Conservation (phyloP, 2,888 invertebrate species). For the Diogma glabrata region DNA sequence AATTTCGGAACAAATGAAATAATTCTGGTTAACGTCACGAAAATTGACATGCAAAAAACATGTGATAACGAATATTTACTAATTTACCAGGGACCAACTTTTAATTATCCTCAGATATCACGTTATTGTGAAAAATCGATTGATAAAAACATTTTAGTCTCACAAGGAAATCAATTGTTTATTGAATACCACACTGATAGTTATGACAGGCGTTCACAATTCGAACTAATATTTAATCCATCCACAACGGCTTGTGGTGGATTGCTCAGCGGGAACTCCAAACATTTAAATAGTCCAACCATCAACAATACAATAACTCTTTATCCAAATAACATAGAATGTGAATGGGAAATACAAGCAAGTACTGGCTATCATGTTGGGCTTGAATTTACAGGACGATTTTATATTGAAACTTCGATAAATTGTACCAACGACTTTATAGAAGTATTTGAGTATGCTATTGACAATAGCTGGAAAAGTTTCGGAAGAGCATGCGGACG, state of each 20-base stretch:
- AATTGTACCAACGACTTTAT: slow-evolving; percentile 68
- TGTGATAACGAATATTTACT: slow-evolving; percentile 46
- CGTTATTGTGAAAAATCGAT: slow-evolving; percentile 43
- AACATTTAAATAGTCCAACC: slow-evolving; percentile 36
- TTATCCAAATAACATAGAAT: slow-evolving; percentile 67
- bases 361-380: slow-evolving; percentile 54
- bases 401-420: slow-evolving; percentile 56
- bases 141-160: slow-evolving; percentile 20
- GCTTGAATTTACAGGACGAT: slow-evolving; percentile 54
- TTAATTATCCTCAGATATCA: slow-evolving; percentile 40
- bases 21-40: slow-evolving; percentile 39
- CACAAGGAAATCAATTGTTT: slow-evolving; percentile 41
- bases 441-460: slow-evolving; percentile 52
- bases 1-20: slow-evolving; percentile 23
- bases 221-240: slow-evolving; percentile 26
- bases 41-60: slow-evolving; percentile 42
- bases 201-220: slow-evolving; percentile 23
- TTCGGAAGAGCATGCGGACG: slow-evolving; percentile 55
- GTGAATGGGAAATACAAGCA: slow-evolving; percentile 61
- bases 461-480: slow-evolving; percentile 35
- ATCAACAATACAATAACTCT: slow-evolving; percentile 42
- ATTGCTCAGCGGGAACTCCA: slow-evolving; percentile 37
- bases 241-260: slow-evolving; percentile 54
- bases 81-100: slow-evolving; percentile 41
- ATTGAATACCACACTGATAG: slow-evolving; percentile 56